Base-by-base conservation (phyloP, 2,797 vertebrate genomes). In the Cyprinodon diabolis region DNA sequence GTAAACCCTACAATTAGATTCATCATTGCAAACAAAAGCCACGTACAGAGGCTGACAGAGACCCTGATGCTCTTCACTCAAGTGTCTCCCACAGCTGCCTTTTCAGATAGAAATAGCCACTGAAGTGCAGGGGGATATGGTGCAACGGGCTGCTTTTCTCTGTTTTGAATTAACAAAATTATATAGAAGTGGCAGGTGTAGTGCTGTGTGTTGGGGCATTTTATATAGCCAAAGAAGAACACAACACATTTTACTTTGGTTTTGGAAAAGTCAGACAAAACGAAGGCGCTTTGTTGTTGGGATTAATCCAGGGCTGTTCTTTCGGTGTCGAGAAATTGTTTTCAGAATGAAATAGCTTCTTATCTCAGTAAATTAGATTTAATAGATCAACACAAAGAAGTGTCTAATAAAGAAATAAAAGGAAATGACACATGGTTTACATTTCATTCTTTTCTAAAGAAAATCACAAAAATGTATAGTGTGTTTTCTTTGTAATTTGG, bases 21-120 rank as follows among this genome's bases (percentile, higher is more conserved):
- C 83, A 93, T 93, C 90, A 93, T 85, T 40, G 23, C 85, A 91
- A 92, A 92, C 91, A 91, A 93, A 91, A 84, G 86, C 84, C 73
- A 72, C 88, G 52, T 81, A 87, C 76, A 81, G 75, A 84, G 72
- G 76, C 81, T 84, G 87, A 71, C 72, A 54, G 84, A 80, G 84
- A 84, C 84, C 78, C 66, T 47, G 75, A 47, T 54, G 74, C 90
- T 91, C 89, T 89, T 85, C 79, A 86, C 76, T 92, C 68, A 83
- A 93, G 91, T 90, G 86, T 86, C 86, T 90, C 86, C 87, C 86
- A 87, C 91, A 92, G 86, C 90, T 90, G 90, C 83, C 47, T 65
- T 71, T 85, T 86, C 85, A 87, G 89, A 89, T 84, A 84, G 87
- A 90, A 89, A 91, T 74, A 90, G 86, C 80, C 65, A 72, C 58